phyloP scores from a whole-genome alignment of 2,797 vertebrate species.

The Enteromius argenteus region DNA sequence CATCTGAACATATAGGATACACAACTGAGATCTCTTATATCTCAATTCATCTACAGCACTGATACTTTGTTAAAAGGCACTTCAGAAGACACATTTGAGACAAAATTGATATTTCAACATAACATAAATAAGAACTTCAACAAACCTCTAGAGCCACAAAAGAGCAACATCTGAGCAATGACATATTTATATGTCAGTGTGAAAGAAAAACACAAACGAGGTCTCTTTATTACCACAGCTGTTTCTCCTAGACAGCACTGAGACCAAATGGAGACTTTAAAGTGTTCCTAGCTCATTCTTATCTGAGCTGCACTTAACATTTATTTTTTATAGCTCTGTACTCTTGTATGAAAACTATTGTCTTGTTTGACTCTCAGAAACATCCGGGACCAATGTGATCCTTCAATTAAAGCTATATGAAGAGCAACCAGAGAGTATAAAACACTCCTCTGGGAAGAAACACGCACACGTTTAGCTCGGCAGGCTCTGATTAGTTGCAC shows the following conservation, averaged over 20 bases:
- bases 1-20: neutral
- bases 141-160: neutral
- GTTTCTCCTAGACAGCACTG: neutral
- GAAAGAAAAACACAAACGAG: too few species aligned
- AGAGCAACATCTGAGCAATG: neutral
- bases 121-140: neutral
- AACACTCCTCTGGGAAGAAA: neutral
- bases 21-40: neutral
- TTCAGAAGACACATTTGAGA: neutral
- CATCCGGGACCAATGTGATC: neutral
- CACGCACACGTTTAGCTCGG: neutral
- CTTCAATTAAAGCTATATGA: neutral
- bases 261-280: neutral
- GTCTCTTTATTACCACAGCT: neutral
- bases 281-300: neutral
- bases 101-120: neutral
- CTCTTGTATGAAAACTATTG: neutral
- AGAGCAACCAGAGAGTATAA: slow-evolving; percentile 1
- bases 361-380: neutral
- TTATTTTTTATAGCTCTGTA: neutral
- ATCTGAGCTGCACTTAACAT: neutral
- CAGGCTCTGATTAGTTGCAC: slow-evolving; percentile 31
- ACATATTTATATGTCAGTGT: neutral
- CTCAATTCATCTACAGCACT: too few species aligned
- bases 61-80: neutral